Conservation (phyloP, 2,888 invertebrate species). For the Xestobium rufovillosum region DNA sequence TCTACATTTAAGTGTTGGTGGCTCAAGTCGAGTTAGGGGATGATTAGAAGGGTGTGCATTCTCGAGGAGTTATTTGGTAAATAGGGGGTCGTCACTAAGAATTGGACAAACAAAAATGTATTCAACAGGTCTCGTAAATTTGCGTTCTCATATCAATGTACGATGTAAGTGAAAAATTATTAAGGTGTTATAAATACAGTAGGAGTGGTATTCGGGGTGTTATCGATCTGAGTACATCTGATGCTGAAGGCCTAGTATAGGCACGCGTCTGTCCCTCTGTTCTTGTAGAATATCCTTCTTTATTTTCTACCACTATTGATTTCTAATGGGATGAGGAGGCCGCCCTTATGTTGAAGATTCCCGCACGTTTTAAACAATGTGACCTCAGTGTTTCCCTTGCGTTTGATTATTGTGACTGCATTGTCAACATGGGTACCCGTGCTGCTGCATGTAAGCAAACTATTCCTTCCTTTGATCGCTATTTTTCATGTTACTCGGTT, state of each 20-base stretch:
- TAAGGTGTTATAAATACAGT: slow-evolving; percentile 15
- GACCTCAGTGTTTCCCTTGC: slow-evolving; percentile 47
- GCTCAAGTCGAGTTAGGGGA: no score
- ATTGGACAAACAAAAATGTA: no score
- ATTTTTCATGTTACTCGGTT: no score
- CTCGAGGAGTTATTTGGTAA: no score
- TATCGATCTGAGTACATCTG: slow-evolving; percentile 37
- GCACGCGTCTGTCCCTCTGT: slow-evolving; percentile 39
- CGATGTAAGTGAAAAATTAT: slow-evolving; percentile 36
- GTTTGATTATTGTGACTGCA: slow-evolving; percentile 48
- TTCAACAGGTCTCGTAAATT: slow-evolving; percentile 36
- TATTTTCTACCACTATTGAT: slow-evolving; percentile 43
- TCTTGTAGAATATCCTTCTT: slow-evolving; percentile 40
- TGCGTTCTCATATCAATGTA: slow-evolving; percentile 39
- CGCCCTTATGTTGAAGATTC: slow-evolving; percentile 47
- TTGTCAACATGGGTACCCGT: slow-evolving; percentile 80
- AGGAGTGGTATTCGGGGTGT: slow-evolving; percentile 31
- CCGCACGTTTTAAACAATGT: slow-evolving; percentile 47
- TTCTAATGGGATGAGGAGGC: slow-evolving; percentile 43
- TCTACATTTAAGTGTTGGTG: no score
- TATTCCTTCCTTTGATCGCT: no score
- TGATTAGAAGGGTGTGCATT: no score
- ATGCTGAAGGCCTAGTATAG: slow-evolving; percentile 37
- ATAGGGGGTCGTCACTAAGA: no score
- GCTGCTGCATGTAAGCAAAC: slow-evolving; percentile 83